Base-by-base conservation (phyloP, 2,888 invertebrate genomes). In the Caenorhabditis sp. region DNA sequence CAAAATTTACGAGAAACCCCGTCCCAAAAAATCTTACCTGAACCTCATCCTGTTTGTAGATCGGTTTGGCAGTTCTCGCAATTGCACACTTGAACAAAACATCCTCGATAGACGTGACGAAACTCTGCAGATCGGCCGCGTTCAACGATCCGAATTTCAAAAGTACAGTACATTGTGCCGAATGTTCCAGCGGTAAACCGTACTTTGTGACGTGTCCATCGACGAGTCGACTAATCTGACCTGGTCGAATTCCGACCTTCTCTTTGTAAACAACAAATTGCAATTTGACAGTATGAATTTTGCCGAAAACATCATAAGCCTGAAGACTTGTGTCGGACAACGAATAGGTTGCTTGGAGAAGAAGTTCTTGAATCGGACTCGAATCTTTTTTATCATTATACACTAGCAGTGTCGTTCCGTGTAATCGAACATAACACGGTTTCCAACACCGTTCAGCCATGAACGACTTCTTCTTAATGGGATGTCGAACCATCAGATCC, bases 261-360 rank as follows among this genome's bases (percentile, higher is more conserved):
- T 99, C 99, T 89, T 97, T 95, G 89, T 99, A 99, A 89, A 97
- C 95, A 66, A 97, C 93, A 88, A 96, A 97, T 89, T 97, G 97
- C 81, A 96, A 90, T 89, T 95, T 97, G 66, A 97, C 92, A 0
- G 99, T 99, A 90, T 99, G 97, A 84, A 99, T 97, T 90, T 99
- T 99, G 36, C 97, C 97, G 88, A 93, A 99, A 89, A 96, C 95
- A 89, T 99, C 99, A 88, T 95, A 97, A 89, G 97, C 97, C 61
- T 99, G 99, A 49, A 90, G 84, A 3, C 88, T 86, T 14, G 89
- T 81, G 71, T 89, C 87, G 5, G 87, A 87, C 24, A 88, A 63
- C 19, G 87, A 86, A 71, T 88, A 88, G 19, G 81, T 83, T 43
- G 95, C 83, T 70, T 86, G 85, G 12, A 87, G 71, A n/a, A 86